These are phyloP conservation scores for Eudyptes chrysolophus DNA, from an alignment of 2,113 vertebrate genomes.

Conservation along the genomic window DNA sequence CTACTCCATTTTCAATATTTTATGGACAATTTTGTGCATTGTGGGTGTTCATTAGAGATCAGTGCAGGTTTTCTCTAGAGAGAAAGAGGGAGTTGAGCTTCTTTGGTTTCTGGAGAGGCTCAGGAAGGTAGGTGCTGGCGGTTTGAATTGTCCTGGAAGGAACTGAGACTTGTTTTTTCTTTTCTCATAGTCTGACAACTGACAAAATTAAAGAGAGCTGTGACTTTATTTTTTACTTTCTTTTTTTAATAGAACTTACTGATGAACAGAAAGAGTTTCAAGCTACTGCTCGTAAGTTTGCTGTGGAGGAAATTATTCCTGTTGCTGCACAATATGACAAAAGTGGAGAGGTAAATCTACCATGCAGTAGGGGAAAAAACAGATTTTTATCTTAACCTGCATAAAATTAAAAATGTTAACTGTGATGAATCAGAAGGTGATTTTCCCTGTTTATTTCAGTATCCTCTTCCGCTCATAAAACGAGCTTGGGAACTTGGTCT, in stretches of 20 bases:
- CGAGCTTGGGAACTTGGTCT: slow-evolving; percentile 92
- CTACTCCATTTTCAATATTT: background rate
- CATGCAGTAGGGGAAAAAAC: background rate
- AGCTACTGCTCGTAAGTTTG: slow-evolving; percentile 86
- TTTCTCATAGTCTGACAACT: background rate
- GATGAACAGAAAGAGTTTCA: slow-evolving; percentile 94
- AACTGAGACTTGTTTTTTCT: background rate
- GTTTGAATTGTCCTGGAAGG: background rate
- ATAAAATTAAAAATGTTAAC: background rate
- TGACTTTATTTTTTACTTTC: background rate
- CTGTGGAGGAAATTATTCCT: slow-evolving; percentile 88
- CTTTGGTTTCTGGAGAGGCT: background rate
- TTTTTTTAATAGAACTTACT: slow-evolving; percentile 75
- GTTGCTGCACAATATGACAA: slow-evolving; percentile 81
- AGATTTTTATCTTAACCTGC: background rate
- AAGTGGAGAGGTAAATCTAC: slow-evolving; percentile 83
- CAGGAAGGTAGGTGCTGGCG: background rate
- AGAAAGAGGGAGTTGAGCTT: background rate
- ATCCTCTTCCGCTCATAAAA: slow-evolving; percentile 87
- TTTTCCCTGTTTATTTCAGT: slow-evolving; percentile 70
- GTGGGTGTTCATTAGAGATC: background rate
- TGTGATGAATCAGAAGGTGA: background rate
- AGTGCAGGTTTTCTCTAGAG: background rate
- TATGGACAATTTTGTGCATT: background rate
- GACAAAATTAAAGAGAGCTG: background rate